These are phyloP conservation scores for Pavo muticus DNA, from an alignment of 2,113 vertebrate genomes.

Conservation along the genomic window DNA sequence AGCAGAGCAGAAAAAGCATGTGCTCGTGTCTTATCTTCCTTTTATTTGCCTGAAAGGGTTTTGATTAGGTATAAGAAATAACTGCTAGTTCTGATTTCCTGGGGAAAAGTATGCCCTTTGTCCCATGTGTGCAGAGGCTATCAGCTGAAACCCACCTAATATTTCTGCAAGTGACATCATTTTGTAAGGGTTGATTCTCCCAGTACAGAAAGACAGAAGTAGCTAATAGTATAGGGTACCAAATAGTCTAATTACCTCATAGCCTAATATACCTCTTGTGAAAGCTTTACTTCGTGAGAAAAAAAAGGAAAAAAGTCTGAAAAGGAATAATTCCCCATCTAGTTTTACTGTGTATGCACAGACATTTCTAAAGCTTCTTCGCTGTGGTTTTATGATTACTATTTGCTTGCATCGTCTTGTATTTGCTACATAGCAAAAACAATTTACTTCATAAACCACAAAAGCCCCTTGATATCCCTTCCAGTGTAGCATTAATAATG, in stretches of 20 bases:
- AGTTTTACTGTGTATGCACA: background rate
- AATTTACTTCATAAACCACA: conserved; percentile 71
- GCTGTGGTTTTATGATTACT: conserved; percentile 51
- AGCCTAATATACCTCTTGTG: background rate
- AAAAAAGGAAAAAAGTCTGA: background rate
- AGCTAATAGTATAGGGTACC: background rate
- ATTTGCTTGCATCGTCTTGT: conserved; percentile 52
- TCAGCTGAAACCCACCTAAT: conserved; percentile 9
- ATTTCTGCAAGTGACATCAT: conserved; percentile 8
- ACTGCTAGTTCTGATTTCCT: conserved; percentile 39
- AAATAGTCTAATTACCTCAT: background rate
- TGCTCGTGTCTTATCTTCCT: conserved; percentile 19
- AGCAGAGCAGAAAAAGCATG: background rate
- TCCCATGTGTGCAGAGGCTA: background rate
- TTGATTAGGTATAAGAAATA: conserved; percentile 36
- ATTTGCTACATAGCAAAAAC: conserved; percentile 67
- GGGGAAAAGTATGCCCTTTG: background rate
- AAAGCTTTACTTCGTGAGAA: background rate
- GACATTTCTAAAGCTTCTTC: conserved; percentile 9
- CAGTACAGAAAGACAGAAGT: background rate
- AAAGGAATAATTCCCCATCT: background rate
- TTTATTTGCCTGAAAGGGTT: conserved; percentile 38
- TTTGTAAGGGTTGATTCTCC: background rate
- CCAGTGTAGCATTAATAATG: conserved; percentile 64
- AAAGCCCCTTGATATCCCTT: conserved; percentile 51